These are phyloP conservation scores for Apodemia mormo DNA, from an alignment of 2,888 invertebrate species.

Conservation along the genomic window DNA sequence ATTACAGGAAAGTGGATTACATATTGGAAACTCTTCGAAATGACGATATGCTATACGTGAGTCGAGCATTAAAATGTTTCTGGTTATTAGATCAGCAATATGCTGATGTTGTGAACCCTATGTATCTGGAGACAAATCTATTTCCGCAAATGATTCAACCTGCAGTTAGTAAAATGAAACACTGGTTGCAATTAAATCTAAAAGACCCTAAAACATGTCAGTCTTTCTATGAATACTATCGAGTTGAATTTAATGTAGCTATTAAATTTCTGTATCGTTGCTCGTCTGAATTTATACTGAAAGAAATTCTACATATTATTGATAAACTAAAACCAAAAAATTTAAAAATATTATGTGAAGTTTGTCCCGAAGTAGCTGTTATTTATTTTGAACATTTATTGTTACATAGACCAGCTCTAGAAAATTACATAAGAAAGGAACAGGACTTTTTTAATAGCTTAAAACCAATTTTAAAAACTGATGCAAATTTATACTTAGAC, in stretches of 20 bases:
- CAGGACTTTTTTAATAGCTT: constrained; percentile 45
- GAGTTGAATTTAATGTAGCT: constrained; percentile 44
- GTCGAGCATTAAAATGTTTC: constrained; percentile 53
- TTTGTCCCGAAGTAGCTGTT: constrained; percentile 46
- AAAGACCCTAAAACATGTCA: constrained; percentile 48
- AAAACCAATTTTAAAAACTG: constrained; percentile 48
- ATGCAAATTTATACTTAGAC: constrained; percentile 49
- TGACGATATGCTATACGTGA: constrained; percentile 60
- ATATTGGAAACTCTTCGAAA: constrained; percentile 54
- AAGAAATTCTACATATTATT: constrained; percentile 45
- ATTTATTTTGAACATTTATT: constrained; percentile 50
- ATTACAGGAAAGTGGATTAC: constrained; percentile 50
- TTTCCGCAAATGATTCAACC: constrained; percentile 57
- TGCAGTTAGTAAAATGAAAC: constrained; percentile 56
- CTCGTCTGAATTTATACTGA: constrained; percentile 45
- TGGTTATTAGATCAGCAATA: constrained; percentile 54
- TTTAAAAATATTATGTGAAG: constrained; percentile 53
- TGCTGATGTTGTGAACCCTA: constrained; percentile 51
- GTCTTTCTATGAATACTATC: constrained; percentile 56
- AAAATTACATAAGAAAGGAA: constrained; percentile 41
- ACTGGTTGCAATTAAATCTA: constrained; percentile 49
- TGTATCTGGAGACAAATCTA: constrained; percentile 51
- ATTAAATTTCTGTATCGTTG: constrained; percentile 53
- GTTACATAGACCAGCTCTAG: constrained; percentile 39
- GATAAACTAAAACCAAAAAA: constrained; percentile 48